Evolutionary conservation across 1,140 invertebrate species (phyloP).

Genomic region (Ruditapes philippinarum): DNA sequence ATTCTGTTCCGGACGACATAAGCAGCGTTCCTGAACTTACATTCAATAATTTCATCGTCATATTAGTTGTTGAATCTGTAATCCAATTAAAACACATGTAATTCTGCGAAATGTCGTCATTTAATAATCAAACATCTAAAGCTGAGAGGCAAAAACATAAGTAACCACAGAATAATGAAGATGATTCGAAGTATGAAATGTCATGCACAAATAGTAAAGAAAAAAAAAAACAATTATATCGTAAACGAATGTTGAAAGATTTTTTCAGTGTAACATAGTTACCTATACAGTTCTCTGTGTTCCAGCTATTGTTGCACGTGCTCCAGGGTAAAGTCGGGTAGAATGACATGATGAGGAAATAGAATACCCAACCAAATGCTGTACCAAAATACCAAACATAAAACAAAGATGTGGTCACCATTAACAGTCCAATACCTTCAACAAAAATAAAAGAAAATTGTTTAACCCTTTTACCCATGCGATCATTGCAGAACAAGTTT

Average conservation of each 20-base stretch:
- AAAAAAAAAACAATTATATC: too few relatives aligned
- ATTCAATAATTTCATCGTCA: background rate
- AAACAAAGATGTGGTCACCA: background rate
- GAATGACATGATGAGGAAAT: conserved; percentile 90
- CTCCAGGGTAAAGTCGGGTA: conserved; percentile 94
- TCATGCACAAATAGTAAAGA: too few relatives aligned
- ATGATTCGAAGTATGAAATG: too few relatives aligned
- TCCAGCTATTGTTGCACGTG: conserved; percentile 96
- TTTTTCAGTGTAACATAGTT: too few relatives aligned
- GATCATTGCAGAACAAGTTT: too few relatives aligned
- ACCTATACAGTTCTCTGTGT: conserved; percentile 85
- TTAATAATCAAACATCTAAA: too few relatives aligned
- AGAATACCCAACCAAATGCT: conserved; percentile 97
- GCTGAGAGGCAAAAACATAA: too few relatives aligned
- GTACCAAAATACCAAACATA: conserved; percentile 15
- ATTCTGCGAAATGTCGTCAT: too few relatives aligned
- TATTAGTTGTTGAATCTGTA: background rate
- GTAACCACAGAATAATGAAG: too few relatives aligned
- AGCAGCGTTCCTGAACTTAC: background rate
- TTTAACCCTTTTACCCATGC: too few relatives aligned
- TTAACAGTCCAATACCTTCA: conserved; percentile 23
- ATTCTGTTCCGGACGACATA: background rate
- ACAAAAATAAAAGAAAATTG: too few relatives aligned
- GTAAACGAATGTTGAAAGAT: too few relatives aligned
- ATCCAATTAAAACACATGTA: background rate